Percentiles rank a stretch among this genome's conserved stretches.
phyloP scores from a whole-genome alignment of 2,888 invertebrate species.

The Morpho achilles region DNA sequence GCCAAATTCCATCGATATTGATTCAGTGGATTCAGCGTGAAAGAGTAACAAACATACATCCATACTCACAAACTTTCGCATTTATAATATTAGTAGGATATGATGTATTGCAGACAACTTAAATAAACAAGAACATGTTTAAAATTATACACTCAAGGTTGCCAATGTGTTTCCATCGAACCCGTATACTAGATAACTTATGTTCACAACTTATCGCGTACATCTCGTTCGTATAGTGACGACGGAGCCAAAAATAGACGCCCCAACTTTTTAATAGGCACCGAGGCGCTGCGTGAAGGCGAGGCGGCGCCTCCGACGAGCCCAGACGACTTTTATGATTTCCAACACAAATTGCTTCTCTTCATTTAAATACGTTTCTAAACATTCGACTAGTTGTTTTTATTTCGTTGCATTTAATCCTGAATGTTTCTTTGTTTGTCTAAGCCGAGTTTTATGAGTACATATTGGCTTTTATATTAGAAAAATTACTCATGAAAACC shows the following conservation, averaged over 20 bases:
- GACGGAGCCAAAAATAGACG: conserved; percentile 66
- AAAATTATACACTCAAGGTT: conserved; percentile 8
- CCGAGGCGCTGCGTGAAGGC: conserved; percentile 40
- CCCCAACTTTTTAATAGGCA: conserved; percentile 69
- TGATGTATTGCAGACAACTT: too few relatives aligned
- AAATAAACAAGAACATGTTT: not conserved
- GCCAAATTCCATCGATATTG: too few relatives aligned
- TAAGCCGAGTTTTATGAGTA: too few relatives aligned
- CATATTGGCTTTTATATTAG: too few relatives aligned
- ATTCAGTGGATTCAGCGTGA: too few relatives aligned
- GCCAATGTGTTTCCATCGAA: conserved; percentile 11
- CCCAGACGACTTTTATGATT: conserved; percentile 65
- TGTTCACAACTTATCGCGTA: conserved; percentile 61
- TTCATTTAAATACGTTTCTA: conserved; percentile 49
- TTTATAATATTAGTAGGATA: too few relatives aligned
- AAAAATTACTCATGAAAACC: too few relatives aligned
- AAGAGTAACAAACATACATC: too few relatives aligned
- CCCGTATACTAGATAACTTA: conserved; percentile 24
- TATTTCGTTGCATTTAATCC: conserved; percentile 23
- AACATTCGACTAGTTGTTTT: conserved; percentile 32
- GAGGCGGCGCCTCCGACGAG: conserved; percentile 51
- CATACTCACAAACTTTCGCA: too few relatives aligned
- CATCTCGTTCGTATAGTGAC: conserved; percentile 35
- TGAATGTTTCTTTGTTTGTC: not conserved
- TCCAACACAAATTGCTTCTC: conserved; percentile 64